Conservation (phyloP, 2,113 vertebrate species). For the Synodontis membranacea region DNA sequence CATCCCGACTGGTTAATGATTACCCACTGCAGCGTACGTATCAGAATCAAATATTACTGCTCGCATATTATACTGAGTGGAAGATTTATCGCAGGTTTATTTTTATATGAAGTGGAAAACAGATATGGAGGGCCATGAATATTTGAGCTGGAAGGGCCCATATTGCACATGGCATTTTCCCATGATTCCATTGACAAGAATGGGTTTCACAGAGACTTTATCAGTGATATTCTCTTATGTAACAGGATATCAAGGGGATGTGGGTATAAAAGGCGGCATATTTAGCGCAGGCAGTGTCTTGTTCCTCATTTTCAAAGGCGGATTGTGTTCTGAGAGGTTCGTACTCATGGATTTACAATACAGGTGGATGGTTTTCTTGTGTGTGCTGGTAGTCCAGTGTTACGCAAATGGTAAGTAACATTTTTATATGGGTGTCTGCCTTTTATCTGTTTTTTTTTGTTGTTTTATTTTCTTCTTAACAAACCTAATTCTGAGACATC, state of each 20-base stretch:
- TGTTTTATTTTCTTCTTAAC: not conserved
- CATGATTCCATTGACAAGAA: not conserved
- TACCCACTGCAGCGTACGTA: not conserved
- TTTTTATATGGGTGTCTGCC: not conserved
- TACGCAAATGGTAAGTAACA: constrained; percentile 57
- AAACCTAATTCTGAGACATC: not conserved
- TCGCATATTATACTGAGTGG: not conserved
- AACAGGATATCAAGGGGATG: constrained; percentile 26
- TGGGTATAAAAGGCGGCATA: constrained; percentile 9
- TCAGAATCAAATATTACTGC: not conserved
- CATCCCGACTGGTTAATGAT: constrained; percentile 5
- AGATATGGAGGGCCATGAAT: not conserved
- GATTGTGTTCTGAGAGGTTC: not conserved
- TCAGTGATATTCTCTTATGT: constrained; percentile 36
- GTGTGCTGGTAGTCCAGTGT: constrained; percentile 37
- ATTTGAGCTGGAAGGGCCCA: not conserved
- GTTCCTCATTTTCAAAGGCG: not conserved
- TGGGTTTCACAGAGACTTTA: not conserved
- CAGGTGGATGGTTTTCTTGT: constrained; percentile 42
- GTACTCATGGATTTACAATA: constrained; percentile 43
- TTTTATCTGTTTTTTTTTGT: not conserved
- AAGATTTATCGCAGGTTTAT: not conserved
- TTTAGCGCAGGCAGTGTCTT: not conserved
- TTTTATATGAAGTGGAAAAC: not conserved
- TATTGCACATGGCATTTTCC: constrained; percentile 38